Base-by-base conservation (phyloP, 2,113 vertebrate species). In the Vanacampus margaritifer region DNA sequence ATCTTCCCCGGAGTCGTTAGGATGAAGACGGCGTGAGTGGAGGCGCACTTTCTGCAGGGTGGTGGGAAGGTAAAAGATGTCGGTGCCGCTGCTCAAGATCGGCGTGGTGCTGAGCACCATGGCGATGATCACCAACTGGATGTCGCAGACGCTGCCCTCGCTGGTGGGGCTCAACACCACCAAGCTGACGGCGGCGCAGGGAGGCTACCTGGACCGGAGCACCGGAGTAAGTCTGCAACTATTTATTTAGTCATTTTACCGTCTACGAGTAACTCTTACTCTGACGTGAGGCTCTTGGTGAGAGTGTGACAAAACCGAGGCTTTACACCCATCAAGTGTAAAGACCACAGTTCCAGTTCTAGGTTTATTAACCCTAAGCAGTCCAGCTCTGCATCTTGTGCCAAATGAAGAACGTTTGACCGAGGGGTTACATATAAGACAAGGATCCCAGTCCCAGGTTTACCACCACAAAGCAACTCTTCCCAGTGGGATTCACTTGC, bases 41-140 rank as follows among this genome's bases (percentile, higher is more conserved):
- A 63, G 45, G 46, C 13, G 28, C 12, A 37, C 46, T 35, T 65
- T 19, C 2, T 17, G 19, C 45, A 48, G 5, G 48, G 21, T 3
- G 19, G 32, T 7, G 57, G 23, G 62, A 79, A 65, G 59, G 19
- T 69, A 77, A 84, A 91, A 89, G 88, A 98, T 98, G 96, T 94
- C 95, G 88, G 94, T 97, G 89, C 95, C 96, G 86, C 89, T 98
- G 91, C 93, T 98, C 67, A 98, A 98, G 93, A 95, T 98, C 90
- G 96, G 96, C 81, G 95, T 97, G 74, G 95, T 98, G 91, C 95
- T 98, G 75, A 98, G 96, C 93, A 98, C 95, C 89, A 97, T 98
- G 96, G 96, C 96, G 76, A 97, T 98, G 95, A 97, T 98, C 89
- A 97, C 95, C 92, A 98, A 98, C 94, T 98, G 96, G 96, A 97